Conservation (phyloP, 2,113 vertebrate genomes). For the Xenus cinereus region DNA sequence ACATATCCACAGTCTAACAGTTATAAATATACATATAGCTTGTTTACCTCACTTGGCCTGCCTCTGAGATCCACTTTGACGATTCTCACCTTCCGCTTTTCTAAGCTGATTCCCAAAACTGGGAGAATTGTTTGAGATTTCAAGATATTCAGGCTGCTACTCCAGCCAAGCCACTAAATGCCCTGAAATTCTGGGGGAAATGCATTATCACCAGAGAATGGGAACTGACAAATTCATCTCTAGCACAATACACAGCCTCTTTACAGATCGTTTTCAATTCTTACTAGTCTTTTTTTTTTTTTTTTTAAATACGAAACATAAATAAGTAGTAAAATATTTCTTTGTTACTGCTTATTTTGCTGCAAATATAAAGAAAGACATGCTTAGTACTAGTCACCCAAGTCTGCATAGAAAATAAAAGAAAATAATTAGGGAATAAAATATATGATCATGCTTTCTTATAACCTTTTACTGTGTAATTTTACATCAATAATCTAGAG, state of each 20-base stretch:
- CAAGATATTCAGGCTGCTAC: not conserved
- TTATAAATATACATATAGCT: not conserved
- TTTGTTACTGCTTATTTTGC: not conserved
- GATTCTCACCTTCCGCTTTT: not conserved
- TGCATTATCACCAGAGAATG: not conserved
- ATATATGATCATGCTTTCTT: slow-evolving; percentile 53
- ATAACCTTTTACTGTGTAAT: slow-evolving; percentile 59
- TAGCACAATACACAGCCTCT: not conserved
- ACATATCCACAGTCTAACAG: not conserved
- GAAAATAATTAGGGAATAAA: slow-evolving; percentile 26
- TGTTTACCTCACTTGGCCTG: not conserved
- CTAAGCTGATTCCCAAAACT: not conserved
- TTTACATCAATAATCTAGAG: slow-evolving; percentile 62
- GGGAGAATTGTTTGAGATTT: not conserved
- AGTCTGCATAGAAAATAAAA: not conserved
- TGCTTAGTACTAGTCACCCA: not conserved
- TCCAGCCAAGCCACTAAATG: not conserved
- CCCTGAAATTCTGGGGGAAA: not conserved
- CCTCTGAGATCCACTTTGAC: not conserved
- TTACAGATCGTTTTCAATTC: not conserved
- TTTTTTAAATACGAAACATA: not conserved
- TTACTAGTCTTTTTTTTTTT: not conserved
- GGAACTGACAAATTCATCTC: not conserved
- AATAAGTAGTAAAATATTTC: not conserved
- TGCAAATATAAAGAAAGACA: not conserved